Evolutionary conservation across 2,113 vertebrate genomes (phyloP).

Genomic region (Empidonax alnorum): DNA sequence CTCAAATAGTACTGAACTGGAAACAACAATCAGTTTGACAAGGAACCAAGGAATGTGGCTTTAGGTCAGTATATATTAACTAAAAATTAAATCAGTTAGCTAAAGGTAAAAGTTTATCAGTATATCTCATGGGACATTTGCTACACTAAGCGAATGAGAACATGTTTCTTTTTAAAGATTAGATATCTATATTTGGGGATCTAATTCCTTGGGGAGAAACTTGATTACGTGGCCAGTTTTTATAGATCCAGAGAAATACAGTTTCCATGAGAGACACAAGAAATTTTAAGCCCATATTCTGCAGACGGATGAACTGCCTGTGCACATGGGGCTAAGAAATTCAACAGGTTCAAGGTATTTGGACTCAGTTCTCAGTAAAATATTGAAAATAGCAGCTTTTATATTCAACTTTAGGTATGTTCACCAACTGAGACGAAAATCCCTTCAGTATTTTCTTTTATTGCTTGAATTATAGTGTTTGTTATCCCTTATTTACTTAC

Average conservation of each 20-base stretch:
- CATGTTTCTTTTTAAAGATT: background rate
- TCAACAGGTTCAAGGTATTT: background rate
- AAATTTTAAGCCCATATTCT: background rate
- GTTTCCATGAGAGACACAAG: background rate
- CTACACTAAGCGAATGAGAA: background rate
- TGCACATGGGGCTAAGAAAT: background rate
- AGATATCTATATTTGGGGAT: background rate
- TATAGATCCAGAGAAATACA: background rate
- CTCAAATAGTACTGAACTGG: background rate
- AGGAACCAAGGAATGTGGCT: background rate
- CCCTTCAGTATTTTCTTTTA: background rate
- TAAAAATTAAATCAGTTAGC: background rate
- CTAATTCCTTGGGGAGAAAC: background rate
- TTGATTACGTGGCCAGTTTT: background rate
- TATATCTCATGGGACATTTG: background rate
- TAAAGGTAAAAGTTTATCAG: slow-evolving; percentile 41
- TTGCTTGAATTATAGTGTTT: background rate
- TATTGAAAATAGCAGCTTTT: background rate
- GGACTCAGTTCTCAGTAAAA: background rate
- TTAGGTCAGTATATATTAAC: slow-evolving; percentile 48
- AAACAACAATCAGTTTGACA: slow-evolving; percentile 29
- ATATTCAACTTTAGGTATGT: background rate
- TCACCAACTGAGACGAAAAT: background rate
- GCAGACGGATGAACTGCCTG: background rate
- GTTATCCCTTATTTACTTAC: background rate